phyloP scores from a whole-genome alignment of 2,113 vertebrate species.

The Damaliscus lunatus region DNA sequence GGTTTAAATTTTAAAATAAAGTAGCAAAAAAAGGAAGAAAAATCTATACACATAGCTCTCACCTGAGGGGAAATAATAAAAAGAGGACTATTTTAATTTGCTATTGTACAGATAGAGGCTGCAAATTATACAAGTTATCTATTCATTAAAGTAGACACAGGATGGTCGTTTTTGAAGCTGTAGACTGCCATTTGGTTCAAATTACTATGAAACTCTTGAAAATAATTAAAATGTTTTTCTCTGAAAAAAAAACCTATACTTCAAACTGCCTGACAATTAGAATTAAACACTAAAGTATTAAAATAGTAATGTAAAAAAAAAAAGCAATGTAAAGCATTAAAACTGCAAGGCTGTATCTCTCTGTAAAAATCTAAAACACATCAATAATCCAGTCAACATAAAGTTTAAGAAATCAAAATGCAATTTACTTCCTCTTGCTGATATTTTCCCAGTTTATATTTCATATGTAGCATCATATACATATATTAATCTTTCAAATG shows the following conservation, averaged over 20 bases:
- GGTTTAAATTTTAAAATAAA: slow-evolving; percentile 26
- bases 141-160: background rate
- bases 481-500: background rate
- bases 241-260: background rate
- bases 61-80: background rate
- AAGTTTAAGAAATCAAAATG: background rate
- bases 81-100: background rate
- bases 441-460: slow-evolving; percentile 2
- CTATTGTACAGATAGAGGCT: background rate
- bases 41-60: background rate
- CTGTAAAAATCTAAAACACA: background rate
- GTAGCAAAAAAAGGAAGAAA: background rate
- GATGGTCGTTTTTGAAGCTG: background rate
- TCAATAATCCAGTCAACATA: slow-evolving; percentile 8
- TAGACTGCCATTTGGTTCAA: background rate
- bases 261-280: background rate
- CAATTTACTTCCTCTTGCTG: background rate
- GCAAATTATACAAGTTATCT: background rate
- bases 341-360: background rate
- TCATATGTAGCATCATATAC: background rate
- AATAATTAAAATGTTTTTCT: slow-evolving; percentile 33
- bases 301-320: background rate
- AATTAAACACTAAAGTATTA: background rate
- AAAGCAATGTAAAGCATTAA: background rate
- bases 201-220: background rate